These are phyloP conservation scores for Drosophila melanosoma DNA, from an alignment of 2,888 invertebrate species.

Conservation along the genomic window DNA sequence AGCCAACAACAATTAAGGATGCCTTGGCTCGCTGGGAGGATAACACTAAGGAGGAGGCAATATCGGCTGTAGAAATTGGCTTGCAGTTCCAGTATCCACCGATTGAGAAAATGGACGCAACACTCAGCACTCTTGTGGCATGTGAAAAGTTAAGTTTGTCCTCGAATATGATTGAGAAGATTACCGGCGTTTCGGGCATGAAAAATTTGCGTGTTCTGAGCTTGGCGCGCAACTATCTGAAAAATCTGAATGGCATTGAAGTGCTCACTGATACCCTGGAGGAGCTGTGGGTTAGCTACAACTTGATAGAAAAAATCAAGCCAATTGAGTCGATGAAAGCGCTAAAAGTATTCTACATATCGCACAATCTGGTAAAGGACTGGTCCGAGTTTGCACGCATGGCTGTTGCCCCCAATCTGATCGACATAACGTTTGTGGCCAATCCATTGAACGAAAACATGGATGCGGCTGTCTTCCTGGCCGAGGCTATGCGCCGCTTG, in stretches of 20 bases:
- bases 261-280: conserved; percentile 94
- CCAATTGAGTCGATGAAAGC: conserved; percentile 93
- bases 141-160: conserved; percentile 96
- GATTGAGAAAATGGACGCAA: conserved; percentile 97
- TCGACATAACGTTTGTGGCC: conserved; percentile 93
- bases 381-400: conserved; percentile 95
- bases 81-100: conserved; percentile 96
- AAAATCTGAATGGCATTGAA: conserved; percentile 95
- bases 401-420: conserved; percentile 89
- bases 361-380: conserved; percentile 94
- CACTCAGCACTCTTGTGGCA: conserved; percentile 89
- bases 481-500: conserved; percentile 89
- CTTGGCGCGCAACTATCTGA: conserved; percentile 95
- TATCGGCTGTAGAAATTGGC: conserved; percentile 90
- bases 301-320: conserved; percentile 95
- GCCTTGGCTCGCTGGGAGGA: conserved; percentile 96
- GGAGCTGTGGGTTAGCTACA: conserved; percentile 98
- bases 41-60: conserved; percentile 88
- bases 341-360: conserved; percentile 92
- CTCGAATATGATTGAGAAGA: conserved; percentile 97
- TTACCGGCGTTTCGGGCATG: conserved; percentile 92
- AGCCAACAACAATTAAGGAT: conserved; percentile 92
- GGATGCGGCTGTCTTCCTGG: conserved; percentile 89
- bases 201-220: conserved; percentile 94
- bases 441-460: conserved; percentile 92